These are phyloP conservation scores for Myathropa florea DNA, from an alignment of 2,888 invertebrate genomes.

Conservation along the genomic window DNA sequence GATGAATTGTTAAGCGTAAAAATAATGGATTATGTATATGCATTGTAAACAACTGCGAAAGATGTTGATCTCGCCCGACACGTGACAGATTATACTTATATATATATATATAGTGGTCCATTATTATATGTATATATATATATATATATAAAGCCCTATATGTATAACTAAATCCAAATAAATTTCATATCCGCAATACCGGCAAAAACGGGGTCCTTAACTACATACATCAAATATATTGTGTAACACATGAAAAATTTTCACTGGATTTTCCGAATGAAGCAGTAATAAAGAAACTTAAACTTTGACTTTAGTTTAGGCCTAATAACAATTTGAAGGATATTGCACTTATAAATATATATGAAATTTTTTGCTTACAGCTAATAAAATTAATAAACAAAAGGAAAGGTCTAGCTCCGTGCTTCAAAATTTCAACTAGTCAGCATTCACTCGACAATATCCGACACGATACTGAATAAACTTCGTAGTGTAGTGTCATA, in stretches of 20 bases:
- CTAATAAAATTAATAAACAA: constrained; percentile 52
- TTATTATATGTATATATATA: background rate
- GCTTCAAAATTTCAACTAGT: constrained; percentile 35
- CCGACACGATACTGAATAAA: constrained; percentile 64
- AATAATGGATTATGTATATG: constrained; percentile 29
- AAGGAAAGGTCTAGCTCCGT: constrained; percentile 38
- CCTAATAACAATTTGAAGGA: background rate
- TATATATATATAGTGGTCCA: background rate
- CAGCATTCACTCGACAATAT: constrained; percentile 62
- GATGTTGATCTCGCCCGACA: constrained; percentile 33
- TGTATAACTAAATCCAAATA: background rate
- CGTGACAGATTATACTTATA: constrained; percentile 34
- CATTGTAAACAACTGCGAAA: constrained; percentile 26
- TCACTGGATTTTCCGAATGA: constrained; percentile 35
- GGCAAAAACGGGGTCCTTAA: background rate
- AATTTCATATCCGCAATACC: background rate
- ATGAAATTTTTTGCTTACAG: constrained; percentile 16
- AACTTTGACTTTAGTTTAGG: background rate
- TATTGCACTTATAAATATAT: background rate
- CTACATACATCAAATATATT: constrained; percentile 20
- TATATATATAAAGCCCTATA: background rate
- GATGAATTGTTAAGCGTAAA: constrained; percentile 29
- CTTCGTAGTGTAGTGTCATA: constrained; percentile 45
- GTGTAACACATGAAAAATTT: constrained; percentile 49
- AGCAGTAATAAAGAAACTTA: background rate